phyloP scores from a whole-genome alignment of 2,113 vertebrate genomes.

The Pseudorectes ferrugineus region DNA sequence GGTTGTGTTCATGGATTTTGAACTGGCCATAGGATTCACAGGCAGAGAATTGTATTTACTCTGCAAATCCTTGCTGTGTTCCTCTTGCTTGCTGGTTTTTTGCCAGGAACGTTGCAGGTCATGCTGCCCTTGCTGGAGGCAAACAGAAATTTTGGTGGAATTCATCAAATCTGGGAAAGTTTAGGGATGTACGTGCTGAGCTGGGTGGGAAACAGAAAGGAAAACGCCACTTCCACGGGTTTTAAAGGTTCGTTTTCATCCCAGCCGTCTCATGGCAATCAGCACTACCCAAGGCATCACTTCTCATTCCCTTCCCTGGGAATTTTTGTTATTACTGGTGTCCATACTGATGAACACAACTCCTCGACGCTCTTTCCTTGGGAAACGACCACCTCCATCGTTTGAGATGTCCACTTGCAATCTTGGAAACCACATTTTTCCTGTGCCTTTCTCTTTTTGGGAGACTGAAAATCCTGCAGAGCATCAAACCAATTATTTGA shows the following conservation, averaged over 20 bases:
- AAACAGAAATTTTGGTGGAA: neutral
- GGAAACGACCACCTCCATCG: neutral
- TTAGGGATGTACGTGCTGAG: neutral
- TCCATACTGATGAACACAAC: neutral
- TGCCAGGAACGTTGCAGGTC: neutral
- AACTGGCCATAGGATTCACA: accelerated
- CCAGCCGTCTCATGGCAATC: neutral
- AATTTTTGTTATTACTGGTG: neutral
- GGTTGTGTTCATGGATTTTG: neutral
- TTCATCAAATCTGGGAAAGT: neutral
- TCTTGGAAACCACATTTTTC: neutral
- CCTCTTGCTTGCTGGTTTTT: neutral
- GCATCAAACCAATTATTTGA: neutral
- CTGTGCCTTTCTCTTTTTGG: neutral
- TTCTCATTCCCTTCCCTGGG: neutral
- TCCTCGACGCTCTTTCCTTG: neutral
- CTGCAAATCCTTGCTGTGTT: neutral
- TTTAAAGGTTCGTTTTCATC: neutral
- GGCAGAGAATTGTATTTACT: neutral
- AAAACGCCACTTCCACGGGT: neutral
- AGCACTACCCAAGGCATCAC: accelerated
- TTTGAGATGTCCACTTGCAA: neutral
- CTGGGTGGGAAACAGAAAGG: neutral
- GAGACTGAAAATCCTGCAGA: neutral
- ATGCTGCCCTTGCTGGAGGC: neutral